Percentiles rank a stretch among this genome's conserved stretches.
These are phyloP conservation scores for Saccopteryx leptura DNA, from an alignment of 2,113 vertebrate genomes.

Conservation along the genomic window DNA sequence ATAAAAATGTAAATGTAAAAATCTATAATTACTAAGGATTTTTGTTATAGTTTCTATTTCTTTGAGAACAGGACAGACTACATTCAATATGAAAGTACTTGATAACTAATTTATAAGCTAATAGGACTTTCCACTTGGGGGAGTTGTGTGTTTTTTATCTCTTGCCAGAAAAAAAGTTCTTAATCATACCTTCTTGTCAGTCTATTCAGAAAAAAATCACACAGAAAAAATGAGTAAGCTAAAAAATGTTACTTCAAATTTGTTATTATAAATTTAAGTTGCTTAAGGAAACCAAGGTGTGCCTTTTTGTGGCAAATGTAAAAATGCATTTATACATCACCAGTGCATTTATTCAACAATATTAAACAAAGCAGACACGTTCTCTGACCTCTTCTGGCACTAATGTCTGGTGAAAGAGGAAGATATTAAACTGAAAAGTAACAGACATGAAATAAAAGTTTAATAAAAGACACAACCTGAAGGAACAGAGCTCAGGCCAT, in stretches of 20 bases:
- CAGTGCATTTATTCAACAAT: neutral
- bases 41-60: constrained; percentile 23
- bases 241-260: neutral
- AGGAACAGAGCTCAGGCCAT: neutral
- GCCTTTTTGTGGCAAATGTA: neutral
- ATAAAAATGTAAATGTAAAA: constrained; percentile 58
- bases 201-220: neutral
- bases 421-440: neutral
- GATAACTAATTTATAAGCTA: neutral
- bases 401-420: neutral
- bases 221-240: neutral
- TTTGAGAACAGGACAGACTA: neutral
- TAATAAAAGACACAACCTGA: neutral
- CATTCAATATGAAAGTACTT: constrained; percentile 47
- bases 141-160: neutral
- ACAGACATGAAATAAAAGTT: neutral
- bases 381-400: neutral
- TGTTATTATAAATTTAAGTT: neutral
- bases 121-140: neutral
- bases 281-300: neutral
- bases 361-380: neutral
- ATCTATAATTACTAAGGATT: neutral
- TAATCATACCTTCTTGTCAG: neutral
- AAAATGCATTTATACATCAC: neutral
- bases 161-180: neutral